phyloP scores from a whole-genome alignment of 2,888 invertebrate genomes.

The Ceraclea dissimilis region DNA sequence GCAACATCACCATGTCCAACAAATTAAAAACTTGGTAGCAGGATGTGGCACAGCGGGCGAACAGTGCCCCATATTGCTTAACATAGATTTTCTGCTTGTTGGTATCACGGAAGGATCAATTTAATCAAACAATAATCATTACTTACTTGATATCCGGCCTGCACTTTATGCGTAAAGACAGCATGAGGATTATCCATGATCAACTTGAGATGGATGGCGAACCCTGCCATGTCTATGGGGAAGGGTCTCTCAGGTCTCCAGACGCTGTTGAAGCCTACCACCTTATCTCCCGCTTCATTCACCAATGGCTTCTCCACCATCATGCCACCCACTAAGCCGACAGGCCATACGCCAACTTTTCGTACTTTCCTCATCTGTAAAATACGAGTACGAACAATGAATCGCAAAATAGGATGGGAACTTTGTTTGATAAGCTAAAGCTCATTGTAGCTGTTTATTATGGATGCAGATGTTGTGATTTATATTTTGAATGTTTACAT shows the following conservation, averaged over 20 bases:
- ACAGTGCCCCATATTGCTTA: no score
- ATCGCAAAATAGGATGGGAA: no score
- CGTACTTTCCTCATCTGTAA: constrained; percentile 72
- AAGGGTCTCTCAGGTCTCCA: constrained; percentile 91
- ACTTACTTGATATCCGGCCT: constrained; percentile 77
- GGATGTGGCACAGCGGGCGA: no score
- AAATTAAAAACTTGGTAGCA: no score
- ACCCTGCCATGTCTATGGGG: constrained; percentile 98
- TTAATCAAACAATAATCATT: no score
- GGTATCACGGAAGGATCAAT: no score
- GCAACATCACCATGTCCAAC: no score
- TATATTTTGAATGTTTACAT: no score
- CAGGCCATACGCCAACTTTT: constrained; percentile 89
- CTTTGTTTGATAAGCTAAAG: no score
- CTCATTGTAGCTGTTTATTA: no score
- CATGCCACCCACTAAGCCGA: constrained; percentile 92
- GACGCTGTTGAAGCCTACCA: constrained; percentile 56
- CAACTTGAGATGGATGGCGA: constrained; percentile 75
- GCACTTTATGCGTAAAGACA: constrained; percentile 74
- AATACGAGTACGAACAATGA: background rate
- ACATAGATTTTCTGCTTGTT: no score
- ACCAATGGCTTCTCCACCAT: constrained; percentile 87
- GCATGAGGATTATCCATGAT: constrained; percentile 66
- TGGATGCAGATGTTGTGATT: no score
- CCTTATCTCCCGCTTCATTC: constrained; percentile 46